Base-by-base conservation (phyloP, 2,113 vertebrate species). In the Petrocephalus zakoni region DNA sequence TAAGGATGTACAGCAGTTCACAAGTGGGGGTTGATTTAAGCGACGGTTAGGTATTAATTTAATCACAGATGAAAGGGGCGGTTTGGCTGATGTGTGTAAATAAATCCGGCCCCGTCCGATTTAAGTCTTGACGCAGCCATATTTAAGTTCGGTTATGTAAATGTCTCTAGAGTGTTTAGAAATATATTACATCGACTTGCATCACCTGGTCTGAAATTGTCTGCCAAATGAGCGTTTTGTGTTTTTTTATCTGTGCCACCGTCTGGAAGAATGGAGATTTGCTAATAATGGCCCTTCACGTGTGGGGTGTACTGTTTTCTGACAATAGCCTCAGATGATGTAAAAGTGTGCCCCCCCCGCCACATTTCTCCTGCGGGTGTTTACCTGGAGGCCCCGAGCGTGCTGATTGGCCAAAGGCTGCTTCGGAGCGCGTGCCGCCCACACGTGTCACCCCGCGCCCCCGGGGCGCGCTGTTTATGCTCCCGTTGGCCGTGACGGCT, bases 131-230 rank as follows among this genome's bases (percentile, higher is more conserved):
- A 83, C 21, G 46, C 19, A 83, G 2, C 46, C 46, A 21, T 46
- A 83, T 83, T 83, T 83, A 83, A 47, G 81, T 83, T 83, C 21
- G 6, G 81, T 46, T 83, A 83, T 83, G 81, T 83, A 83, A 83
- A 83, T 83, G 81, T 83, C 81, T 42, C 19, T 17, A 8, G 81
- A 21, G 81, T 83, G 46, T 83, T 83, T 49, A 83, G 81, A 25
- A 49, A 83, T 83, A 83, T 83, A 46, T 83, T 83, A 83, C 81
- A 83, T 83, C 46, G 42, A 83, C 81, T 83, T 83, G 81, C 81
- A 83, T 83, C 81, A 83, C 81, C 81, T 83, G 81, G 81, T 83
- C 81, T 83, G 81, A 83, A 49, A 83, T 83, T 46, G 37, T 49
- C 81, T 78, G 72, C 72, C 72, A 78, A 78, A 78, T 78, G 72